Evolutionary conservation across 2,113 vertebrate genomes (phyloP), one percentile per base, ranked within the genome.

Genomic region (Cichladusa arquata): DNA sequence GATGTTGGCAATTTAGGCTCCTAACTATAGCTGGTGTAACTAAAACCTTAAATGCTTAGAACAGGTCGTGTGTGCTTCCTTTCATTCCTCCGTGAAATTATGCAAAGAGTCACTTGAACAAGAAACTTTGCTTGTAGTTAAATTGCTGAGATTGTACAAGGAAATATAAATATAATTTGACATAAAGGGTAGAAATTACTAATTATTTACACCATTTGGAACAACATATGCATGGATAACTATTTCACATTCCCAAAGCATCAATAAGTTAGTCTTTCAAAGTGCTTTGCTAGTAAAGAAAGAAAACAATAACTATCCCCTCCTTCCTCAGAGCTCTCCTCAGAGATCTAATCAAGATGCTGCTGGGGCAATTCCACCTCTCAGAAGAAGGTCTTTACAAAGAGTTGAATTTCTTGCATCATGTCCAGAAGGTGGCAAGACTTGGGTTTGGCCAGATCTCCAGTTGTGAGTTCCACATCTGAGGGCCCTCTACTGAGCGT

Each of bases 351-450:
- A 95, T 94, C 95, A 97, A 95, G 95, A 96, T 96, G 96, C 92
- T 95, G 95, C 96, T 97, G 95, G 93, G 95, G 93, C 95, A 96
- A 56, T 96, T 97, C 95, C 90, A 96, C 85, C 93, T 94, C 94
- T 96, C 96, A 96, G 96, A 97, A 96, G 96, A 96, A 95, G 91
- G 95, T 95, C 95, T 96, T 96, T 95, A 94, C 93, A 97, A 95
- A 97, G 96, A 97, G 82, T 96, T 96, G 92, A 96, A 96, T 96
- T 95, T 96, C 94, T 97, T 97, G 90, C 96, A 97, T 96, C 95
- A 96, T 97, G 87, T 96, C 95, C 95, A 96, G 95, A 97, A 96
- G 95, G 94, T 97, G 95, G 94, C 95, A 33, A 95, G 95, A 97
- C 93, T 92, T 94, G 90, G 81, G 88, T 92, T 95, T 96, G 94